Evolutionary conservation across 2,797 vertebrate species (phyloP).

Genomic region (Jordanella pulchra): DNA sequence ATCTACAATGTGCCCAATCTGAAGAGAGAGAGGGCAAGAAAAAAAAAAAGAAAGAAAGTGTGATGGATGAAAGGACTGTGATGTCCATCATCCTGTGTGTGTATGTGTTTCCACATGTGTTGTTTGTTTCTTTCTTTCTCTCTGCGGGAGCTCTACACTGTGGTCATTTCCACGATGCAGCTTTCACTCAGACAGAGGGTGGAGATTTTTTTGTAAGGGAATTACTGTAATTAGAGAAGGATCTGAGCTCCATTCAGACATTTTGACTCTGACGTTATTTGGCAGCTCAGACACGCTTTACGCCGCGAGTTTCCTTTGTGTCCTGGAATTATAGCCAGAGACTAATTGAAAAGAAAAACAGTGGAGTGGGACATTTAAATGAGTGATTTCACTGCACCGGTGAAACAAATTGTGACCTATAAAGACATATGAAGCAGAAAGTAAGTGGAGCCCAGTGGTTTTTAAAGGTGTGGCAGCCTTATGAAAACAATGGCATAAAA

Average conservation of each 20-base stretch:
- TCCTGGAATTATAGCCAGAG: constrained; percentile 4
- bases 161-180: constrained; percentile 49
- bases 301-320: constrained; percentile 18
- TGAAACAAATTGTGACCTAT: constrained; percentile 9
- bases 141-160: constrained; percentile 54
- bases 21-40: constrained; percentile 23
- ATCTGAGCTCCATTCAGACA: constrained; percentile 31
- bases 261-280: constrained; percentile 23
- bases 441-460: neutral
- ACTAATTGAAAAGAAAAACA: constrained; percentile 17
- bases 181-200: constrained; percentile 35
- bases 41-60: constrained; percentile 1
- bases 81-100: constrained; percentile 10
- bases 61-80: constrained; percentile 13
- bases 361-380: constrained; percentile 9
- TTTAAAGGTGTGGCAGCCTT: neutral
- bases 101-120: constrained; percentile 19
- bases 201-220: constrained; percentile 37
- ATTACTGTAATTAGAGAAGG: constrained; percentile 43
- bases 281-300: constrained; percentile 13
- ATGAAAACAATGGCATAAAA: constrained; percentile 3
- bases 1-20: constrained; percentile 24
- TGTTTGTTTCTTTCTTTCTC: constrained; percentile 24
- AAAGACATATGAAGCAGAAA: constrained; percentile 18
- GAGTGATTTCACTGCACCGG: constrained; percentile 8